Evolutionary conservation across 2,888 invertebrate genomes (phyloP), one percentile per base, ranked within the genome.

Genomic region (Octodonta nipae): DNA sequence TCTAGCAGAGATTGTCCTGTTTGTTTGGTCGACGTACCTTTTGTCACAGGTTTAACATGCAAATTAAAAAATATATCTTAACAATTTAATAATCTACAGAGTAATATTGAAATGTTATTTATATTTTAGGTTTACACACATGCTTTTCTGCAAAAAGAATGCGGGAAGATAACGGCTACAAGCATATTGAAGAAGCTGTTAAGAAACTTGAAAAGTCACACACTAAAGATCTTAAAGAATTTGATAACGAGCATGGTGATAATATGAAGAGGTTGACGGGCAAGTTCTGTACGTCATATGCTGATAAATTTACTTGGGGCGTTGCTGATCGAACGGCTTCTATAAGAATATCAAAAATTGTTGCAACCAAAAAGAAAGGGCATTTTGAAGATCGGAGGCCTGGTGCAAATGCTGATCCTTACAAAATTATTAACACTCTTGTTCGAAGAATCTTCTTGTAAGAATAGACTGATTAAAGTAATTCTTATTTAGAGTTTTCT

Each of bases 191-290:
- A 60, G 78, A 78, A 50, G 95, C 93, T 2, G 91, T 96, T 51
- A 86, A 89, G 60, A 88, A 84, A 61, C 67, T 96, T 45, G 82
- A 87, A 37, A 83, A 84, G 54, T 77, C 81, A 41, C 96, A 96
- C 62, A 71, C 76, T 50, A 76, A 83, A 4, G 22, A 22, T 11
- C 22, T 22, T 22, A 22, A 22, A 22, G 22, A 3, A n/a, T 22
- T 22, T 4, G 95, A 95, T 63, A 92, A 91, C 5, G 78, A 85
- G 40, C 81, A 84, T 52, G 95, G 95, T 35, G 93, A 95, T 67
- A 95, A 96, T 64, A 87, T 84, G 56, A 75, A 92, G 37, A 77
- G 95, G 39, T 69, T 96, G 40, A 95, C 89, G 28, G 95, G 95
- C 33, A 73, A 73, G 45, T 89, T 88, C 60, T 93, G 95, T 64